Evolutionary conservation across 2,888 invertebrate species (phyloP), one percentile per base, ranked within the genome.

Genomic region (Allacma fusca): DNA sequence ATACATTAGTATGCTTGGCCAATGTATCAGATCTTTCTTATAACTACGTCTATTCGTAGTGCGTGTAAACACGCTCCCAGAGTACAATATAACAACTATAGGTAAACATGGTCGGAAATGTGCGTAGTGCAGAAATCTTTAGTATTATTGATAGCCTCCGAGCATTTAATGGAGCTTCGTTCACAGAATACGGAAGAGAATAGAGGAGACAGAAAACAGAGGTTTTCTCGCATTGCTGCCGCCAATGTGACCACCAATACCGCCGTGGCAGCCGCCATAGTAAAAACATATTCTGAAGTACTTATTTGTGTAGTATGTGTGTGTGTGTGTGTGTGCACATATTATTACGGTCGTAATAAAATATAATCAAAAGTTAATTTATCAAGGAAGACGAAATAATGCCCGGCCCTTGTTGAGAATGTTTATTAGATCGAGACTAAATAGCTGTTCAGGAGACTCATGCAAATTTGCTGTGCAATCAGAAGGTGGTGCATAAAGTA

Each of bases 301-400:
- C 24, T 2, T 62, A 21, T 13, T 62, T 62, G 62, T 23, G 23
- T 12, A 12, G 62, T 59, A 59, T 59, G 9, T 59, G n/a, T n/a
- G n/a, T 73, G 29, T 73, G 62, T 62, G 1, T 62, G 50, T 74
- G 73, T 74, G 74, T 65, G 34, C 44, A 64, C 74, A 65, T 44
- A 64, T 26, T 65, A 74, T 74, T 74, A 74, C 65, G 44, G 44
- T 1, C 28, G 40, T 50, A 74, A 74, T 74, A 74, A 74, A 74
- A 65, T 74, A 67, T 74, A 74, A 74, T 74, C 74, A 74, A 74
- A 74, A 65, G 74, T 65, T 74, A 74, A 74, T 74, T 74, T 65
- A 74, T 74, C 74, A 74, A 74, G 40, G 40, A 44, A 74, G 67
- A 40, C n/a, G 74, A 74, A 65, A 74, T 65, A 57, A 74, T 26